These are phyloP conservation scores for Ormia ochracea DNA, from an alignment of 2,888 invertebrate genomes.

Conservation along the genomic window DNA sequence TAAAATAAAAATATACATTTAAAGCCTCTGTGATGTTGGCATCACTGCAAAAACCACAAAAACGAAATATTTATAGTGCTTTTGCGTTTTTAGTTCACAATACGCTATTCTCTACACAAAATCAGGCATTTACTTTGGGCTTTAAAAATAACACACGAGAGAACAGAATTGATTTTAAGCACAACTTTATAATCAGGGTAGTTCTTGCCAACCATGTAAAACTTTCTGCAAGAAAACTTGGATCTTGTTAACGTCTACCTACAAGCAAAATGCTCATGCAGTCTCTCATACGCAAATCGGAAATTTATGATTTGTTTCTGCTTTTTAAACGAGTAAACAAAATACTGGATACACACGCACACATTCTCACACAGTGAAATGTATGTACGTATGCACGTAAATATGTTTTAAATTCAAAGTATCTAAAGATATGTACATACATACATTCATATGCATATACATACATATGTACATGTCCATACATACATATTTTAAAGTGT, in stretches of 20 bases:
- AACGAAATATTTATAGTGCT: no score
- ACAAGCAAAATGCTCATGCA: not conserved
- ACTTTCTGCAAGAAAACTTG: no score
- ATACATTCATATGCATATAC: not conserved
- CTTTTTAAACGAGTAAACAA: constrained; percentile 34
- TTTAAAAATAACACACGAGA: no score
- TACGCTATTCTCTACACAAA: no score
- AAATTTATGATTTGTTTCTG: constrained; percentile 33
- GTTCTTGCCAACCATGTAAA: no score
- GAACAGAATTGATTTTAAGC: no score
- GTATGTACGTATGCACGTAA: not conserved
- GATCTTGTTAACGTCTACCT: no score
- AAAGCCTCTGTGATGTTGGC: not conserved
- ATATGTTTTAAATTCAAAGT: no score
- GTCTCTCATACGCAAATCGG: not conserved
- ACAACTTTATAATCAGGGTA: no score
- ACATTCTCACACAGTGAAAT: not conserved
- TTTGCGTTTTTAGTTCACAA: no score
- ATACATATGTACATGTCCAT: not conserved
- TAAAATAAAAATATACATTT: no score
- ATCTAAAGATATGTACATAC: not conserved
- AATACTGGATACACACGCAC: not conserved
- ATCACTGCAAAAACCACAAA: not conserved
- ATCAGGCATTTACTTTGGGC: no score
- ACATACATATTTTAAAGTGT: not conserved